Base-by-base conservation (phyloP, 2,113 vertebrate species). In the Alligator sinensis region DNA sequence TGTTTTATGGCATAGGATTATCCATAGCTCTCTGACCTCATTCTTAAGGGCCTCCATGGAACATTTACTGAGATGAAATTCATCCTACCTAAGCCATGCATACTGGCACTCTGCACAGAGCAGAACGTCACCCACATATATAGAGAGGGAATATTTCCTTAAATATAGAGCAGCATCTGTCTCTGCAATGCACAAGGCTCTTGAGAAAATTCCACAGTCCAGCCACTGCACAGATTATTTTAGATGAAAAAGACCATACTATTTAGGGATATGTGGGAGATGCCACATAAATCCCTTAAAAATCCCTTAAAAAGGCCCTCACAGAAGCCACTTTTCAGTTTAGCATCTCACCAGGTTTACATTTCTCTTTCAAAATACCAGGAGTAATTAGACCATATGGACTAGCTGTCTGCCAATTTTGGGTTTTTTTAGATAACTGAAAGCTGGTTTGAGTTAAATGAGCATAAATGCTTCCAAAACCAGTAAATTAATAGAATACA, bases 361-460 rank as follows among this genome's bases (percentile, higher is more conserved):
- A 89, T 70, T 78, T 86, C 89, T 96, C 83, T 89, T 96, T 93
- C 85, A 97, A 95, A 98, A 97, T 85, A 97, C 86, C 93, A 97
- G 95, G 89, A 97, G 93, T 95, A 96, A 97, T 96, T 91, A 94
- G 96, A 86, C 89, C 97, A 98, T 97, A 98, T 97, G 97, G 98
- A 95, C 88, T 34, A 80, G 91, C 84, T 86, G 30, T 34, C 15
- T 94, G 96, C 94, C 97, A 97, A 94, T 38, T 96, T 57, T 91
- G 85, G 24, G 28, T 81, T 55, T 81, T 82, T 92, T 94, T 60
- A 84, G 38, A 93, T 91, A 96, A 97, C 92, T 96, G 92, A 95
- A 97, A 92, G 92, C 87, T 82, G 81, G 91, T 97, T 97, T 93
- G 90, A 97, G 90, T 96, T 97, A 97, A 97, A 94, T 63, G 96